A percentile compares a stretch with the other conserved stretches of the same genome.
phyloP scores from a whole-genome alignment of 2,888 invertebrate genomes.

The Cerastis leucographa region DNA sequence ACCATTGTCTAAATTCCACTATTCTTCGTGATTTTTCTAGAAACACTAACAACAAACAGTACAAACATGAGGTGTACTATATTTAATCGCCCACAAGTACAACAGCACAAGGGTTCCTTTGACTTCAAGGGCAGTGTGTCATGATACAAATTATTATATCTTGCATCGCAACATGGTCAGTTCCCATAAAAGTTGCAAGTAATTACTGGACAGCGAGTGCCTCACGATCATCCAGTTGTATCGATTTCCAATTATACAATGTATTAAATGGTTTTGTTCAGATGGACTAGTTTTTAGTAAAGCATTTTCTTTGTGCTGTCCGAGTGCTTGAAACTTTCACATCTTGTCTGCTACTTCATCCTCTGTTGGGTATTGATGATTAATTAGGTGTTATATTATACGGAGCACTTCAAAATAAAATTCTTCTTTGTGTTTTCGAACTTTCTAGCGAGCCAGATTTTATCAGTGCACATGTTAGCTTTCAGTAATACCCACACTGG shows the following conservation, averaged over 20 bases:
- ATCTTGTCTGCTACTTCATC: slow-evolving; percentile 32
- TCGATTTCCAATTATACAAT: slow-evolving; percentile 61
- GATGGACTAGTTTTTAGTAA: slow-evolving; percentile 41
- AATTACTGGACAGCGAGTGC: slow-evolving; percentile 48
- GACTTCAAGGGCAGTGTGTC: slow-evolving; percentile 69
- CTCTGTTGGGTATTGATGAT: slow-evolving; percentile 35
- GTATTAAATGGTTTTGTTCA: slow-evolving; percentile 50
- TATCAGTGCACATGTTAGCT: not conserved
- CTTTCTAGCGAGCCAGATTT: not conserved
- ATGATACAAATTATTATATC: slow-evolving; percentile 61
- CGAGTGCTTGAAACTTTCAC: slow-evolving; percentile 40
- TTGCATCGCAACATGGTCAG: slow-evolving; percentile 49
- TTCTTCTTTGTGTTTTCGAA: not conserved
- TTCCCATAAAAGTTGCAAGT: slow-evolving; percentile 64
- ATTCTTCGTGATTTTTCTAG: not conserved
- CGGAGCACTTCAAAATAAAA: not conserved
- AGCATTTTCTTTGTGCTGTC: slow-evolving; percentile 20
- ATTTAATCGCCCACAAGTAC: slow-evolving; percentile 59
- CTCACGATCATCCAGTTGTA: slow-evolving; percentile 52
- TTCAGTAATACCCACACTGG: not conserved
- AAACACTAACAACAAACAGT: slow-evolving; percentile 18
- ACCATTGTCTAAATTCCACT: not conserved
- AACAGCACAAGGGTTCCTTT: slow-evolving; percentile 60
- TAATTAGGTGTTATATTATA: slow-evolving; percentile 22
- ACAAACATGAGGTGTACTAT: slow-evolving; percentile 33